Base-by-base conservation (phyloP, 2,888 invertebrate genomes). In the Dynastes hyllus region DNA sequence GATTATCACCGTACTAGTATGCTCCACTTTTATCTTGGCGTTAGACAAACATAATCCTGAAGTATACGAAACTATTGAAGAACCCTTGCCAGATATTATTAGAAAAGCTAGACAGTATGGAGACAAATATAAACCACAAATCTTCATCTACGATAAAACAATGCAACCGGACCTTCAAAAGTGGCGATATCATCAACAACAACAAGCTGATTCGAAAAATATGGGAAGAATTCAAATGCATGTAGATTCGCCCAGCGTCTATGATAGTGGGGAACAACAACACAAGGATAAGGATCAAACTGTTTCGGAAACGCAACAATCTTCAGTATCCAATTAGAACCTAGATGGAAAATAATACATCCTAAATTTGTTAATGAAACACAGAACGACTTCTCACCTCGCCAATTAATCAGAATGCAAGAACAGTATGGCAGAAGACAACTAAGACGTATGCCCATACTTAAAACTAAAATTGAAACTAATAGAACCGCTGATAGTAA, bases 111-210 rank as follows among this genome's bases (percentile, higher is more conserved):
- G 83, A 76, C 71, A 80, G 9, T 69, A 78, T 4, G 79, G 81
- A n/a, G 79, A 83, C 13, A 79, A 71, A 65, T 58, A 63, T 53
- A 66, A 80, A 71, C 85, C 86, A 5, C 84, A 84, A 29, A 45
- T 78, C 5, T 88, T 87, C 77, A 83, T 86, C 80, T 87, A 84
- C 77, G 80, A 83, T 58, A 80, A 79, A 45, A 80, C 84, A 1
- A 78, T 77, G n/a, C 88, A 88, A 82, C 87, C 85, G 79, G 87
- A 89, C 79, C 85, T 80, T 5, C 82, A 84, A 78, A 86, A 81
- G 79, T 80, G 83, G 66, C 83, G 87, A 45, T 89, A 89, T 77
- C 83, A 81, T 40, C 85, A 87, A 78, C 88, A 88, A 78, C 88
- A 88, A 80, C 83, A 81, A 78, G 80, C 83, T 0, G 87, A 88